These are phyloP conservation scores for Boloria euphrosyne DNA, from an alignment of 2,888 invertebrate genomes.

Conservation along the genomic window DNA sequence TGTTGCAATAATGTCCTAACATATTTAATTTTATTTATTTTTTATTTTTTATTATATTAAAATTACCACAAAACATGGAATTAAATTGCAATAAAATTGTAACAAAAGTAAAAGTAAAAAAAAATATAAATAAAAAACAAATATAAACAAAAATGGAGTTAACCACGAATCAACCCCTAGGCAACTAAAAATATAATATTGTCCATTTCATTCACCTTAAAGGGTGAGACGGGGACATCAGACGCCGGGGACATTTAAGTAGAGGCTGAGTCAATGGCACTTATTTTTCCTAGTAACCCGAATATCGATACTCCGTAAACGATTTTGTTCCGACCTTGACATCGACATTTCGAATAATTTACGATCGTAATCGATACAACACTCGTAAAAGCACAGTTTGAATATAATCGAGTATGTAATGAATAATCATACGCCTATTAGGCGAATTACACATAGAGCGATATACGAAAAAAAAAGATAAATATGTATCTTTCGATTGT, in stretches of 20 bases:
- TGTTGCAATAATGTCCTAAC: no score
- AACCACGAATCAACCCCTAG: no score
- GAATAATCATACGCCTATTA: constrained; percentile 15
- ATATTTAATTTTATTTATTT: no score
- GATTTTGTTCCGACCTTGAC: constrained; percentile 39
- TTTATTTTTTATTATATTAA: no score
- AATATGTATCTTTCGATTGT: neutral
- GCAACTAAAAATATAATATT: no score
- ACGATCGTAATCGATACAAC: constrained; percentile 45
- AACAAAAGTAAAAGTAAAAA: no score
- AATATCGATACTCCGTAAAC: constrained; percentile 20
- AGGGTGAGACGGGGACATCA: no score
- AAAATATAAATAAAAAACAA: no score
- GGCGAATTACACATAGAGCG: constrained; percentile 6
- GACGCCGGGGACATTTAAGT: neutral
- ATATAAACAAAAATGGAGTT: no score
- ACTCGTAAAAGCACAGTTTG: constrained; percentile 46
- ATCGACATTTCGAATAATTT: constrained; percentile 42
- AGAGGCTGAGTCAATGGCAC: constrained; percentile 6
- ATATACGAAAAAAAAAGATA: neutral
- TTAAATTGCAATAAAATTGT: no score
- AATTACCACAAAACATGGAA: no score
- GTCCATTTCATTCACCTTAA: no score
- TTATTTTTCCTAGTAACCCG: constrained; percentile 10
- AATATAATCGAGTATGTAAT: constrained; percentile 41